Base-by-base conservation (phyloP, 2,888 invertebrate genomes). In the Gymnosoma rotundatum region DNA sequence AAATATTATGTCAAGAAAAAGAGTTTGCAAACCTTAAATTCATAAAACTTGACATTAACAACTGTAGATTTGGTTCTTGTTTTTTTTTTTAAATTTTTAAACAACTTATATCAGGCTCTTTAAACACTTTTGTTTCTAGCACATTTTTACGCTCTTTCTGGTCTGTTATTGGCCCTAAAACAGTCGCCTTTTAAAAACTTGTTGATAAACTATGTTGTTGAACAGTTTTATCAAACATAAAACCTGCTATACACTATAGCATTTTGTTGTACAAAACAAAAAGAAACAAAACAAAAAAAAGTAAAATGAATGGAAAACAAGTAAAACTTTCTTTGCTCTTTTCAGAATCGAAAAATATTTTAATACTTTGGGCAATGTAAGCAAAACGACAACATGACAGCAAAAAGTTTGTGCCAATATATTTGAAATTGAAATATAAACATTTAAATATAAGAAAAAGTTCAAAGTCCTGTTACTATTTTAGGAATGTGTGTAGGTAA, bases 341-440 rank as follows among this genome's bases (percentile, higher is more conserved):
- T 16, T 21, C 18, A 42, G 25, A 73, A 64, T 54, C 16, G 8
- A 36, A 38, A 79, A 58, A 64, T 38, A 50, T 56, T 76, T 58
- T 54, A 7, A 56, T 38, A 50, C 36, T 74, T 60, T 54, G 20
- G 10, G 48, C 32, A 48, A 48, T 32, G 45, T 64, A 20, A 32
- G n/a, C 63, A 70, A 58, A 58, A n/a, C 36, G 42, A 12, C n/a
- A 70, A 58, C 8, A 72, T 16, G 61, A 52, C 61, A 63, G 21
- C 32, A 67, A 74, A 75, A 79, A 60, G 50, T 78, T 73, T 75
- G 12, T 63, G 36, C 16, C 69, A 81, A 74, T 54, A 74, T 56
- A 63, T 75, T 69, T 58, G 38, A 80, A 74, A 63, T 63, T 74
- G 10, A 74, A 74, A 75, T 63, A 67, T 61, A 74, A 67, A 74